Conservation (phyloP, 2,888 invertebrate genomes). For the Andrena camellia region DNA sequence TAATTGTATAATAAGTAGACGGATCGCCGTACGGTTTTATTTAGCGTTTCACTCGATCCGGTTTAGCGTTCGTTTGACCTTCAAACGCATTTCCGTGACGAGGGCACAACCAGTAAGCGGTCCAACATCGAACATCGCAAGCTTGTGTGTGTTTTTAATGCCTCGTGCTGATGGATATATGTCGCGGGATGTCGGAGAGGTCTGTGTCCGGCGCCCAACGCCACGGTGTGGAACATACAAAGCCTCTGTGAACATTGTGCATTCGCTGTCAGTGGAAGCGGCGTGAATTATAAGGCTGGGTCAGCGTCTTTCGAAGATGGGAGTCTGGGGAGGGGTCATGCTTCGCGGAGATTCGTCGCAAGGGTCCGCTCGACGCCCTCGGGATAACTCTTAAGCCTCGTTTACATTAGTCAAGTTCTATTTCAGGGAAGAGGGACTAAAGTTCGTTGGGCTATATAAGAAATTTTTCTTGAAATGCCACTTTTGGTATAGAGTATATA, state of each 20-base stretch:
- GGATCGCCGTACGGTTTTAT: neutral
- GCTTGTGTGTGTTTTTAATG: constrained; percentile 78
- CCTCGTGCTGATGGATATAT: constrained; percentile 80
- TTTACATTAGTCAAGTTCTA: too few relatives aligned
- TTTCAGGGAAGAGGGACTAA: too few relatives aligned
- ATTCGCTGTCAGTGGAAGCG: constrained; percentile 81
- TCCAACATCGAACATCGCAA: constrained; percentile 83
- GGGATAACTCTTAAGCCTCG: neutral
- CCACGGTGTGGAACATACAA: constrained; percentile 82
- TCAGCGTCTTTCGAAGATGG: constrained; percentile 41
- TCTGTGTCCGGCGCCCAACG: constrained; percentile 80
- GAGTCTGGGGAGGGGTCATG: constrained; percentile 8
- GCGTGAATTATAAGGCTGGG: constrained; percentile 66
- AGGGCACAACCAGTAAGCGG: constrained; percentile 78
- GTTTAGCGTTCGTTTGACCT: constrained; percentile 29
- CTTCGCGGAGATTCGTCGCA: constrained; percentile 9
- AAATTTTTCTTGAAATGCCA: too few relatives aligned
- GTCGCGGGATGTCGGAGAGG: constrained; percentile 79
- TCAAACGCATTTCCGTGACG: constrained; percentile 60
- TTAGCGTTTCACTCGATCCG: constrained; percentile 7
- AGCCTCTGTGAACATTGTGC: constrained; percentile 84
- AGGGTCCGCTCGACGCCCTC: neutral
- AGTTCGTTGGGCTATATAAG: too few relatives aligned
- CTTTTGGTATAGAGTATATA: too few relatives aligned
- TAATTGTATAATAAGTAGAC: too few relatives aligned